Evolutionary conservation across 1,140 invertebrate genomes (phyloP).

Genomic region (Liolophura sinensis): DNA sequence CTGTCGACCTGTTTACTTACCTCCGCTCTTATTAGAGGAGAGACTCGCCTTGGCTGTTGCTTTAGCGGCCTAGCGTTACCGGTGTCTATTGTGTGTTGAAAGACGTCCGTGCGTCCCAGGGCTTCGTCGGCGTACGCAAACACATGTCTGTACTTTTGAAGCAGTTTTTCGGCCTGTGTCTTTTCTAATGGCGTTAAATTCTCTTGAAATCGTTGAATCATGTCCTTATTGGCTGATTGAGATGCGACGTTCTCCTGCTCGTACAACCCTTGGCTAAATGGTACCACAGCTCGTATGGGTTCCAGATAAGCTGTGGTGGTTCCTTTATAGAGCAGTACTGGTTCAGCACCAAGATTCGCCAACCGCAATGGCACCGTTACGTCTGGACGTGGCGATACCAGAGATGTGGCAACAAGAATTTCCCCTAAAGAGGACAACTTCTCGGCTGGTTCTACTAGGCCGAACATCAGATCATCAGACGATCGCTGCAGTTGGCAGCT

Average conservation of each 20-base stretch:
- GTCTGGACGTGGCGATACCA: no score
- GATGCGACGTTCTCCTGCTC: neutral
- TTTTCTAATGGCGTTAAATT: conserved; percentile 4
- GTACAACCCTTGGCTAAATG: neutral
- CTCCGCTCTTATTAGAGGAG: no score
- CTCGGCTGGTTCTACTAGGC: no score
- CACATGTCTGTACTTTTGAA: conserved; percentile 16
- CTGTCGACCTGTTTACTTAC: no score
- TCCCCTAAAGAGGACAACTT: no score
- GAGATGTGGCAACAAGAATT: no score
- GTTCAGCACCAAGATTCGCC: conserved; percentile 11
- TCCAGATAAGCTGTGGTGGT: conserved; percentile 4
- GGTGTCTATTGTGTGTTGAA: conserved; percentile 22
- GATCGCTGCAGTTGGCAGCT: no score
- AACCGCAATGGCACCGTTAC: no score
- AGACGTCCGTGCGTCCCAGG: conserved; percentile 10
- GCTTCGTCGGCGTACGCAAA: conserved; percentile 19
- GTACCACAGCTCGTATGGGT: conserved; percentile 1
- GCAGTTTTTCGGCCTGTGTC: neutral
- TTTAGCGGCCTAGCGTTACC: conserved; percentile 19
- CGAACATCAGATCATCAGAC: no score
- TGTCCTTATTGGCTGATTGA: neutral
- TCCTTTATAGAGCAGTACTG: neutral
- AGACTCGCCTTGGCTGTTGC: no score
- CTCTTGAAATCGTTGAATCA: conserved; percentile 14